phyloP scores from a whole-genome alignment of 2,888 invertebrate species.

The Galerucella pusilla region DNA sequence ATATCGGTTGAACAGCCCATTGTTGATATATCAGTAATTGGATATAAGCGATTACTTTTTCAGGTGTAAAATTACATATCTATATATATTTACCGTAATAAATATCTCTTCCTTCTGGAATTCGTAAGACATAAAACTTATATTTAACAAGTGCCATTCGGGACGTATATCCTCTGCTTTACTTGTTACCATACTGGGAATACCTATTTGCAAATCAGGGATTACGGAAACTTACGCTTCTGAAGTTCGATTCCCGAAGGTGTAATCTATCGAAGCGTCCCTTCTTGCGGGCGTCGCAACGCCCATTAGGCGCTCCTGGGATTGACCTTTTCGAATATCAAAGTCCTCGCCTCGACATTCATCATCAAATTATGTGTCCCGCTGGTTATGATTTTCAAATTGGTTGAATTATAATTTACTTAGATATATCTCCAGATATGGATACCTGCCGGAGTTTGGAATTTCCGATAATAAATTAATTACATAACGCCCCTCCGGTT shows the following conservation, averaged over 20 bases:
- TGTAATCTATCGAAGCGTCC: slow-evolving; percentile 62
- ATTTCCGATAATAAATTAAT: slow-evolving; percentile 32
- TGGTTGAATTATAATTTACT: slow-evolving; percentile 52
- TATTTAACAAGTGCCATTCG: slow-evolving; percentile 41
- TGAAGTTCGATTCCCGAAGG: slow-evolving; percentile 63
- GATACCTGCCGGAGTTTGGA: slow-evolving; percentile 30
- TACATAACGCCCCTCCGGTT: slow-evolving; percentile 10
- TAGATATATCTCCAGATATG: slow-evolving; percentile 25
- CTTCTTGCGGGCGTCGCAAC: slow-evolving; percentile 60
- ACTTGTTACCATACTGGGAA: slow-evolving; percentile 51
- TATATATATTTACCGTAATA: slow-evolving; percentile 18
- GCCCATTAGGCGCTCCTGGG: slow-evolving; percentile 62
- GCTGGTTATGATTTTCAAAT: slow-evolving; percentile 42
- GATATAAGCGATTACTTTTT: not conserved
- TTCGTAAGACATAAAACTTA: slow-evolving; percentile 37
- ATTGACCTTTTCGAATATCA: slow-evolving; percentile 59
- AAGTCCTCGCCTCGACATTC: slow-evolving; percentile 58
- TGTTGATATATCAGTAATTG: too few relatives aligned
- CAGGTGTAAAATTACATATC: not conserved
- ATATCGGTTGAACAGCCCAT: too few relatives aligned
- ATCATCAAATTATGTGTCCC: slow-evolving; percentile 60
- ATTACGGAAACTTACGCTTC: slow-evolving; percentile 62
- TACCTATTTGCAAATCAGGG: slow-evolving; percentile 62
- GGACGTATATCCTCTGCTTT: slow-evolving; percentile 40
- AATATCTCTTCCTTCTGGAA: slow-evolving; percentile 17